Percentiles rank a stretch among this genome's conserved stretches.
Evolutionary conservation across 1,140 invertebrate genomes (phyloP).

Genomic region (Drosophila parabipectinata): DNA sequence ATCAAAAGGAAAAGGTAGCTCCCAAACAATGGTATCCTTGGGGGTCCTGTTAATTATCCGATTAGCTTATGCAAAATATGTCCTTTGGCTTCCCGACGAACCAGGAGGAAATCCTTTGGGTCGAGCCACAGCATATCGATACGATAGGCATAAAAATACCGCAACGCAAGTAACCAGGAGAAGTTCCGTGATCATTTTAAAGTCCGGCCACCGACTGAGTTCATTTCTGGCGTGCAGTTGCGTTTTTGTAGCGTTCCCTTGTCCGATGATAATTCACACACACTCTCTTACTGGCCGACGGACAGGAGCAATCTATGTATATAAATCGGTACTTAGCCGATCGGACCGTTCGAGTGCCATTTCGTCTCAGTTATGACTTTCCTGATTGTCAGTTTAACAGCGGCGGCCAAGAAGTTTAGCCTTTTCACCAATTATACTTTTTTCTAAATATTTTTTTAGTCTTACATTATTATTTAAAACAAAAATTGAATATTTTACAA

Average conservation of each 20-base stretch:
- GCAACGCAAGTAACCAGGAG: conserved; percentile 43
- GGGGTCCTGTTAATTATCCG: conserved; percentile 61
- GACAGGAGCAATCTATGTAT: conserved; percentile 45
- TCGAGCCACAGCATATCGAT: conserved; percentile 60
- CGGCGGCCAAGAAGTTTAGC: not conserved
- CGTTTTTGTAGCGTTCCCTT: conserved; percentile 38
- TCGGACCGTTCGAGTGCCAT: conserved; percentile 5
- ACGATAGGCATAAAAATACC: conserved; percentile 51
- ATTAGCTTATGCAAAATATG: conserved; percentile 5
- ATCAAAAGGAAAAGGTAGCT: conserved; percentile 79
- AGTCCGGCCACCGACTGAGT: conserved; percentile 42
- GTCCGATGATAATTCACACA: conserved; percentile 32
- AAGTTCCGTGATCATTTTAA: conserved; percentile 65
- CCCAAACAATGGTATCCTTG: conserved; percentile 74
- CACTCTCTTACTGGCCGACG: conserved; percentile 5
- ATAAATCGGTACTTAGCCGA: conserved; percentile 25
- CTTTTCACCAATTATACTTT: no score
- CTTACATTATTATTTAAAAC: not conserved
- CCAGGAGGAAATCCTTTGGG: conserved; percentile 74
- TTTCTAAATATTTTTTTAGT: not conserved
- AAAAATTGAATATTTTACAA: not conserved
- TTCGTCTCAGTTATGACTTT: conserved; percentile 8
- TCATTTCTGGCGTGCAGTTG: conserved; percentile 1
- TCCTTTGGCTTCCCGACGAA: conserved; percentile 20
- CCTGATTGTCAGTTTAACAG: conserved; percentile 11